These are phyloP conservation scores for Pilophorus perplexus DNA, from an alignment of 2,888 invertebrate genomes.

Conservation along the genomic window DNA sequence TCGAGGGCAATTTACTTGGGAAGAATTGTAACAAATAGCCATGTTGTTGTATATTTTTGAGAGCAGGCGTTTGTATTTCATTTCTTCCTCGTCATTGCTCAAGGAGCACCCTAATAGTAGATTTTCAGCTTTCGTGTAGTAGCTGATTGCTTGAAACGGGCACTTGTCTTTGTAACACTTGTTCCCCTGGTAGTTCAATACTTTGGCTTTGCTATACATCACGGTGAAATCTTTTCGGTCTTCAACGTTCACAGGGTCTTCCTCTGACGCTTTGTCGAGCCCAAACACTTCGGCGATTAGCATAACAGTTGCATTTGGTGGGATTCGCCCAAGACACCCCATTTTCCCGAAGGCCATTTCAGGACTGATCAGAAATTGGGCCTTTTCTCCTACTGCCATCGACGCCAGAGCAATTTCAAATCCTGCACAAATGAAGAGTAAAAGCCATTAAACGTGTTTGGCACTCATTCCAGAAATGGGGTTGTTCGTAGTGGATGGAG, in stretches of 20 bases:
- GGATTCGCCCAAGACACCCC: not conserved
- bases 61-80: constrained; percentile 12
- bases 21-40: constrained; percentile 34
- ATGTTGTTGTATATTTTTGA: constrained; percentile 34
- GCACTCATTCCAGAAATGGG: too few relatives aligned
- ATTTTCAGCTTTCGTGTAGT: not conserved
- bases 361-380: not conserved
- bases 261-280: not conserved
- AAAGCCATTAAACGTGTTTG: too few relatives aligned
- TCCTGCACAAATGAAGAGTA: too few relatives aligned
- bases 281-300: not conserved
- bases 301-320: not conserved
- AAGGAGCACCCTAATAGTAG: not conserved
- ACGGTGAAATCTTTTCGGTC: not conserved
- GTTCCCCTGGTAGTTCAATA: not conserved
- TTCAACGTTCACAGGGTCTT: not conserved
- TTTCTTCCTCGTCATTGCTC: constrained; percentile 19
- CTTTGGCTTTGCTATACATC: not conserved
- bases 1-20: constrained; percentile 33
- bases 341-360: not conserved
- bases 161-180: too few relatives aligned
- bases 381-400: not conserved
- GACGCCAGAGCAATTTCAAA: not conserved
- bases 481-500: too few relatives aligned
- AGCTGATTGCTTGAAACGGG: not conserved